Percentiles rank a stretch among this genome's conserved stretches.
phyloP scores from a whole-genome alignment of 2,797 vertebrate species.

The Phataginus tricuspis region DNA sequence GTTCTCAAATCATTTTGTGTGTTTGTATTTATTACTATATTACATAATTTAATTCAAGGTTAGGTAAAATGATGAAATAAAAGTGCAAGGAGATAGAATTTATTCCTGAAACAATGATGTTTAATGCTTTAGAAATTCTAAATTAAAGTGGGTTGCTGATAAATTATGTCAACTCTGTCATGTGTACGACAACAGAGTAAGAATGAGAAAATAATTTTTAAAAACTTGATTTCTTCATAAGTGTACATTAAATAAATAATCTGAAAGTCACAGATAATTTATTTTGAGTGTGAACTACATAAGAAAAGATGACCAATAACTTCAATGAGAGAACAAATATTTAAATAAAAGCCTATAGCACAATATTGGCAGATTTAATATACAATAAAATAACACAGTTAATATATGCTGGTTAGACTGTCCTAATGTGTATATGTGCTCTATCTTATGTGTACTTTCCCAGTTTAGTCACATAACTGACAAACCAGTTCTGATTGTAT shows the following conservation, averaged over 20 bases:
- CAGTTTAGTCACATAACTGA: neutral
- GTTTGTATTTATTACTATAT: neutral
- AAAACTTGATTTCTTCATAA: neutral
- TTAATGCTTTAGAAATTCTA: neutral
- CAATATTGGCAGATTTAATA: neutral
- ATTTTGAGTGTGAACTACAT: neutral
- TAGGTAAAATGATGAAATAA: neutral
- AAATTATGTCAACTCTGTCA: neutral
- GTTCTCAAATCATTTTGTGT: neutral
- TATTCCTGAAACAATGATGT: neutral
- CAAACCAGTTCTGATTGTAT: neutral
- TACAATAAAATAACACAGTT: neutral
- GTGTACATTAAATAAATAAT: neutral
- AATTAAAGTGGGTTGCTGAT: neutral
- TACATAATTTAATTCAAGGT: neutral
- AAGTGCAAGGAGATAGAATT: neutral
- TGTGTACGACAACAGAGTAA: neutral
- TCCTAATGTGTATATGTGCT: rapidly evolving
- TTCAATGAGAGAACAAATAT: neutral
- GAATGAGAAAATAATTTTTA: neutral
- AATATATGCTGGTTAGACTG: neutral
- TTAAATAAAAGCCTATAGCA: neutral
- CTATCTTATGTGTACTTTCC: neutral
- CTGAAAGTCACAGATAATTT: neutral
- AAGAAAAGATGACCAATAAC: neutral